Base-by-base conservation (phyloP, 1,140 invertebrate genomes). In the Drosophila aff. region DNA sequence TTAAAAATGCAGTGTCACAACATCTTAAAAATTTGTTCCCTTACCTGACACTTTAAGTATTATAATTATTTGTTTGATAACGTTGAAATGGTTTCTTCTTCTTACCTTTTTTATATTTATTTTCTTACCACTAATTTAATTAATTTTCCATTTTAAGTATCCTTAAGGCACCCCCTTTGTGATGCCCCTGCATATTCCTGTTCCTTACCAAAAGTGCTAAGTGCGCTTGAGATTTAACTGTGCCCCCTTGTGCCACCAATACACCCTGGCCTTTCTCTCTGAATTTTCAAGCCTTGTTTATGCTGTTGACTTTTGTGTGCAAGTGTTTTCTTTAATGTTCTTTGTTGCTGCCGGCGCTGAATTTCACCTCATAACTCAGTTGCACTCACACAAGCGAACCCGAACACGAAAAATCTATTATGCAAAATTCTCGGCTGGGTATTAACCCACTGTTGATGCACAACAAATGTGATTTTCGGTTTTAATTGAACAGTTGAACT, bases 231-330 rank as follows among this genome's bases (percentile, higher is more conserved):
- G 71, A 79, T 76, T 71, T 61, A 81, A 57, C 53, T 57, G 53
- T 26, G 44, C 46, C 59, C 41, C 60, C 21, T 38, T 44, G 11
- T 11, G 18, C 28, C 52, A n/a, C 21, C 10, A 21, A 57, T 40
- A 57, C 36, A 36, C 36, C 36, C 36, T 15, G 2, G 53, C 9
- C 21, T 26, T 47, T 15, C 46, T 16, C 9, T 16, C 9, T 40
- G 53, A 50, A 67, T 68, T 77, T 78, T 78, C 74, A 60, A 71
- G 63, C 60, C 49, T 83, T 83, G 81, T 83, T 83, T 83, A 76
- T 79, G 76, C 64, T 83, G 65, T 83, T 83, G 81, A 82, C 79
- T 82, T 82, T 82, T 82, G 80, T 82, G 53, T 75, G 80, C 60
- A 68, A 82, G 80, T 74, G 80, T 79, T 79, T 81, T 76, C 55